Percentiles rank a stretch among this genome's conserved stretches.
Conservation (phyloP, 2,888 invertebrate species). For the Agrenia bidenticulata region DNA sequence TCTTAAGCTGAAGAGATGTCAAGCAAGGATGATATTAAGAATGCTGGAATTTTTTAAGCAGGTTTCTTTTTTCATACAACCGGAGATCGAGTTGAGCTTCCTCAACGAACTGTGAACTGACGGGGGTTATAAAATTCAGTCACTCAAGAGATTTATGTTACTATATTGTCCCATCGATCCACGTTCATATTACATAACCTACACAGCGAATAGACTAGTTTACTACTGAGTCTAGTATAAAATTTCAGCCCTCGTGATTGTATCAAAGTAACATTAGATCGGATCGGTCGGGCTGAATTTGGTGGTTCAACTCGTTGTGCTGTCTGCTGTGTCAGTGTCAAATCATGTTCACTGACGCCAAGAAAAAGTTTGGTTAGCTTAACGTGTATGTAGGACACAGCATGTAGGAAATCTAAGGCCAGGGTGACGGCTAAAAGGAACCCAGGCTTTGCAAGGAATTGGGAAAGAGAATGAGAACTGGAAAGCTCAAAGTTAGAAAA, state of each 20-base stretch:
- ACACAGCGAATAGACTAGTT: no score
- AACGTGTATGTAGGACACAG: no score
- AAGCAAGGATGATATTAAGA: conserved; percentile 4
- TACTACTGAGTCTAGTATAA: no score
- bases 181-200: no score
- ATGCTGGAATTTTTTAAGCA: background rate
- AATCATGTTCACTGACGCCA: conserved; percentile 24
- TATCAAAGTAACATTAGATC: no score
- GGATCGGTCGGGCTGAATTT: no score
- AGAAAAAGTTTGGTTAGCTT: conserved; percentile 22
- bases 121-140: conserved; percentile 16
- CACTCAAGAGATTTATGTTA: conserved; percentile 21
- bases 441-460: background rate
- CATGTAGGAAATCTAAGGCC: no score
- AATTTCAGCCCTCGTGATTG: no score
- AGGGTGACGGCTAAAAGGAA: no score
- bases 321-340: conserved; percentile 19
- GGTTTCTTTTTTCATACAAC: no score
- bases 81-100: background rate
- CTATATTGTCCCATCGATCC: conserved; percentile 19
- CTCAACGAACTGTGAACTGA: conserved; percentile 22
- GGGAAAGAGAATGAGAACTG: conserved; percentile 6
- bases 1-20: conserved; percentile 17
- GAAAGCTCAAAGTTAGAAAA: conserved; percentile 12
- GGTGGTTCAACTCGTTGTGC: background rate